Evolutionary conservation across 2,113 vertebrate species (phyloP).

Genomic region (Phyllostomus hastatus): DNA sequence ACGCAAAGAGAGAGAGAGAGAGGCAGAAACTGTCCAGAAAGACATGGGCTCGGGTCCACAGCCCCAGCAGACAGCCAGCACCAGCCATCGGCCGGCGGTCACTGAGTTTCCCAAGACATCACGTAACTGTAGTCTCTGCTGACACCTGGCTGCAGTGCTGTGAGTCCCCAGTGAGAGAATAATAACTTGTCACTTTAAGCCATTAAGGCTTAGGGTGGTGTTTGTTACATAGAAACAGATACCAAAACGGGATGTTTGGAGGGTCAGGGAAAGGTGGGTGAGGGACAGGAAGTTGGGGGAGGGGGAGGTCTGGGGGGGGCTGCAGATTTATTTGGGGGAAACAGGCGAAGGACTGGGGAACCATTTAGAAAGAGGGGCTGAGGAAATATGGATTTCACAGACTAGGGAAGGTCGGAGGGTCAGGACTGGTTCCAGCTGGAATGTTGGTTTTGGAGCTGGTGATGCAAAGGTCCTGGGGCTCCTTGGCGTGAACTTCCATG

Average conservation of each 20-base stretch:
- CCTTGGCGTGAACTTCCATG: neutral
- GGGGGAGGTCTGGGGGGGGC: neutral
- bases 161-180: neutral
- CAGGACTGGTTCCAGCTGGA: neutral
- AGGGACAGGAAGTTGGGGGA: neutral
- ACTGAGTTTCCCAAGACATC: no score
- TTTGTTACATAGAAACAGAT: neutral
- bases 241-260: neutral
- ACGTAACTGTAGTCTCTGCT: neutral
- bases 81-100: neutral
- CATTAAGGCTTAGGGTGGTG: neutral
- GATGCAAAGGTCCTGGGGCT: neutral
- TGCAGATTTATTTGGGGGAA: neutral
- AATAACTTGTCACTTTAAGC: neutral
- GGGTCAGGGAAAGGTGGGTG: neutral
- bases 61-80: neutral
- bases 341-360: neutral
- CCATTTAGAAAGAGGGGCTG: neutral
- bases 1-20: neutral
- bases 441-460: neutral
- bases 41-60: fast-evolving
- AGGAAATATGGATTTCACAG: neutral
- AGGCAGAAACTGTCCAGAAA: neutral
- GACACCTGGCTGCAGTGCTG: neutral
- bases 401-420: neutral